A percentile compares a stretch with the other conserved stretches of the same genome.
These are phyloP conservation scores for Colistium nudipinnis DNA, from an alignment of 2,113 vertebrate genomes.

Conservation along the genomic window DNA sequence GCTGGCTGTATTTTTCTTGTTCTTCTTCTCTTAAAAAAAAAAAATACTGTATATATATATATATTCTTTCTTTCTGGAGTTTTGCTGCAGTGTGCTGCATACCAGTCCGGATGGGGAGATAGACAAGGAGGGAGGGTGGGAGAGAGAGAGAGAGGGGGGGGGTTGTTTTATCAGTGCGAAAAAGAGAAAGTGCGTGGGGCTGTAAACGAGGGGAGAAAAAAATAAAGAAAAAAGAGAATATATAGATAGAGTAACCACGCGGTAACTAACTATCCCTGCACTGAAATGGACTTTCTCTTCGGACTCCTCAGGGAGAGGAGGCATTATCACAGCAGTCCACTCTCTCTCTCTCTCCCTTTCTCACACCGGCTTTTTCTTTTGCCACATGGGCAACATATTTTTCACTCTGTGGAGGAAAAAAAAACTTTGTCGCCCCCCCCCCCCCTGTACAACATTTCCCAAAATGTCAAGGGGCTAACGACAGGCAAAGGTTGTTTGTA, in stretches of 20 bases:
- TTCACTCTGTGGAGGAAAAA: constrained; percentile 43
- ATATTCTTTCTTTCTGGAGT: constrained; percentile 80
- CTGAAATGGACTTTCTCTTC: constrained; percentile 60
- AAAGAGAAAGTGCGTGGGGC: constrained; percentile 45
- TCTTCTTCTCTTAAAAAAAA: constrained; percentile 42
- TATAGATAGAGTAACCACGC: constrained; percentile 38
- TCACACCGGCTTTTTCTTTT: constrained; percentile 34
- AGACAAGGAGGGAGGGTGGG: constrained; percentile 21
- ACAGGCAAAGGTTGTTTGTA: constrained; percentile 32
- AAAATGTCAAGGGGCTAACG: constrained; percentile 1
- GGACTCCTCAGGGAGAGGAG: constrained; percentile 43
- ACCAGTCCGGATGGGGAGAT: constrained; percentile 74
- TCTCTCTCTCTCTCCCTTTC: constrained; percentile 19
- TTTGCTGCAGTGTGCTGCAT: constrained; percentile 95
- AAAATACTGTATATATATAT: no score
- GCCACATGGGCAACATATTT: constrained; percentile 59
- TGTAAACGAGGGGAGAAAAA: constrained; percentile 26
- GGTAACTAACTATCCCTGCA: constrained; percentile 45
- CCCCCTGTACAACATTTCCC: not conserved
- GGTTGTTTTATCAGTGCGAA: constrained; percentile 65
- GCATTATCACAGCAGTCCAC: constrained; percentile 53
- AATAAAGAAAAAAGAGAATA: not conserved
- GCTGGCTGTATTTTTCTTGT: constrained; percentile 38
- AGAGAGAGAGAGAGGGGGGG: constrained; percentile 26
- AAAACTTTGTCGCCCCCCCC: constrained; percentile 33